Conservation (phyloP, 2,113 vertebrate species). For the Athene noctua region DNA sequence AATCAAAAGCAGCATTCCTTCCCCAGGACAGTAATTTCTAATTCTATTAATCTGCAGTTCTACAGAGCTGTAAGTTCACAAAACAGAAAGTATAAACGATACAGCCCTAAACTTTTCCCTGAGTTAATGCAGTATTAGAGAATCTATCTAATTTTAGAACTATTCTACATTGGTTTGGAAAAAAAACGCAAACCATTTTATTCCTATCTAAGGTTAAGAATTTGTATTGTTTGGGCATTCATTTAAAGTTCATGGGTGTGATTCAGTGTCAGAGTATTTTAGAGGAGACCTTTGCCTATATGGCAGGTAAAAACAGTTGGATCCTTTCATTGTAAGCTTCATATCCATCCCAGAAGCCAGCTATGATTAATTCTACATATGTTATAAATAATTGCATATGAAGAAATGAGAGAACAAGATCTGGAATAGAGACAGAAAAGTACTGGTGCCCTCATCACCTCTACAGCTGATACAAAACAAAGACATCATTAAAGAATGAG, state of each 20-base stretch:
- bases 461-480: neutral
- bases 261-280: neutral
- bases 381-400: neutral
- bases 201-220: neutral
- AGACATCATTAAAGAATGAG: neutral
- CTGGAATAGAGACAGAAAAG: neutral
- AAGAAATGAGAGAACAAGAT: neutral
- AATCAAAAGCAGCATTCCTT: neutral
- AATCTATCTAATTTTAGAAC: neutral
- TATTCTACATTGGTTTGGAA: neutral
- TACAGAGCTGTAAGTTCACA: neutral
- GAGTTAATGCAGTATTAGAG: neutral
- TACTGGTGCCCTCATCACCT: neutral
- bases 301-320: neutral
- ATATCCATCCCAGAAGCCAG: neutral
- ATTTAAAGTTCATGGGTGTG: neutral
- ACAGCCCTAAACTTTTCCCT: neutral
- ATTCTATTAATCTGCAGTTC: neutral
- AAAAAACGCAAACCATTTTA: neutral
- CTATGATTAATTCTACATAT: neutral
- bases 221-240: neutral
- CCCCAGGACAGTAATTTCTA: neutral
- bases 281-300: neutral
- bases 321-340: neutral
- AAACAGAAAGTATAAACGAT: neutral